Conservation (phyloP, 2,888 invertebrate genomes). For the Metallyticus violacea region DNA sequence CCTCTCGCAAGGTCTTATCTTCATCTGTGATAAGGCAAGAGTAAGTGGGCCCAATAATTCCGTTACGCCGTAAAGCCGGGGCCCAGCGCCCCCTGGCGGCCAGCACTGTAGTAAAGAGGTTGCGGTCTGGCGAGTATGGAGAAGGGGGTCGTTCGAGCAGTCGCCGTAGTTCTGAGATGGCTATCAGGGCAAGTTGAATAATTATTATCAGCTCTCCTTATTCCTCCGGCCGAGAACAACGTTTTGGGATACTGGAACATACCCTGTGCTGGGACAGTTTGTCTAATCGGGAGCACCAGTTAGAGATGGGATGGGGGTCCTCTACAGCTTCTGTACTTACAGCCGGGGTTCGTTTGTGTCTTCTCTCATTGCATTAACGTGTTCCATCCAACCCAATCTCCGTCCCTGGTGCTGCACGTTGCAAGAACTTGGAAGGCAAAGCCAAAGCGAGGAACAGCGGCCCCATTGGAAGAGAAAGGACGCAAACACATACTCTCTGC, state of each 20-base stretch:
- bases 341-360: conserved; percentile 8
- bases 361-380: conserved; percentile 15
- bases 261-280: conserved; percentile 14
- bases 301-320: background rate
- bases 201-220: conserved; percentile 14
- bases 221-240: background rate
- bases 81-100: background rate
- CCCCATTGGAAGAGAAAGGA: background rate
- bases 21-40: conserved; percentile 20
- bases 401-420: background rate
- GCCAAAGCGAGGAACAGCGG: background rate
- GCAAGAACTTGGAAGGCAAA: conserved; percentile 11
- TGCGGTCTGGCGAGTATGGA: background rate
- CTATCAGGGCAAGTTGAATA: conserved; percentile 16
- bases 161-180: background rate
- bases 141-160: background rate
- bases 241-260: background rate
- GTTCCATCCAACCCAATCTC: background rate
- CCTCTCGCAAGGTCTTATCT: conserved; percentile 13
- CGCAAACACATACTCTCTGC: background rate
- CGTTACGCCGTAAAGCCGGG: background rate
- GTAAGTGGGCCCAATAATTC: conserved; percentile 25
- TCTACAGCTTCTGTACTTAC: background rate
- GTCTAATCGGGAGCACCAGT: conserved; percentile 9
- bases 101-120: background rate